A percentile compares a stretch with the other conserved stretches of the same genome.
phyloP scores from a whole-genome alignment of 2,888 invertebrate genomes.

The Lycocerus yunnanus region DNA sequence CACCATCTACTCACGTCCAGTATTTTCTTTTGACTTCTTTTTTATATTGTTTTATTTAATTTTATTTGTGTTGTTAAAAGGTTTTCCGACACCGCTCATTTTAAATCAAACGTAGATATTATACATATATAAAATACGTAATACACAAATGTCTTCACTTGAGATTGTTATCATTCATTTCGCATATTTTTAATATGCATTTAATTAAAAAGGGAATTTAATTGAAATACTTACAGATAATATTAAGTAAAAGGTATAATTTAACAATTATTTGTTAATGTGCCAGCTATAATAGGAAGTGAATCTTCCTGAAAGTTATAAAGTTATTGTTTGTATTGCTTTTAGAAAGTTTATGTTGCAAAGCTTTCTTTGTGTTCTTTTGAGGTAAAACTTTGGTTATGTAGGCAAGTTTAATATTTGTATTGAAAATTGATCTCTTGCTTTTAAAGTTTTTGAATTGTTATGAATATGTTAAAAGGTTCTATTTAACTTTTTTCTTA shows the following conservation, averaged over 20 bases:
- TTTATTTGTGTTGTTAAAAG: not conserved
- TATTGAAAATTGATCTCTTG: constrained; percentile 42
- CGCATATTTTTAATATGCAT: too few relatives aligned
- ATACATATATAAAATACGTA: not conserved
- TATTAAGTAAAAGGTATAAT: not conserved
- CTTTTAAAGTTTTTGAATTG: constrained; percentile 38
- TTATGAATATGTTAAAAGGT: constrained; percentile 42
- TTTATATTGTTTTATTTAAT: not conserved
- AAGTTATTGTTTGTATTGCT: constrained; percentile 21
- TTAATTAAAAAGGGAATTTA: not conserved
- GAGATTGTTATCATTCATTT: not conserved
- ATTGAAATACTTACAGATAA: not conserved
- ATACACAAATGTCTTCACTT: not conserved
- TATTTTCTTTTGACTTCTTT: constrained; percentile 25
- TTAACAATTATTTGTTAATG: constrained; percentile 19
- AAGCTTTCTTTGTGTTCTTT: constrained; percentile 26
- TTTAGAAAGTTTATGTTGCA: constrained; percentile 25
- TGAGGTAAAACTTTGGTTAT: constrained; percentile 30
- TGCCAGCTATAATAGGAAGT: constrained; percentile 5
- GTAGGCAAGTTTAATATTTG: constrained; percentile 41
- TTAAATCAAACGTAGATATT: not conserved
- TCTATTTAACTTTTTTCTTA: constrained; percentile 33
- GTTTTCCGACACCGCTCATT: not conserved
- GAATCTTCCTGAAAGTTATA: constrained; percentile 7
- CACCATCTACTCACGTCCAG: constrained; percentile 47